Evolutionary conservation across 92 coral and sea anemone species (phyloP), one percentile per base, ranked within the genome.

Genomic region (Isaurus tuberculatus): DNA sequence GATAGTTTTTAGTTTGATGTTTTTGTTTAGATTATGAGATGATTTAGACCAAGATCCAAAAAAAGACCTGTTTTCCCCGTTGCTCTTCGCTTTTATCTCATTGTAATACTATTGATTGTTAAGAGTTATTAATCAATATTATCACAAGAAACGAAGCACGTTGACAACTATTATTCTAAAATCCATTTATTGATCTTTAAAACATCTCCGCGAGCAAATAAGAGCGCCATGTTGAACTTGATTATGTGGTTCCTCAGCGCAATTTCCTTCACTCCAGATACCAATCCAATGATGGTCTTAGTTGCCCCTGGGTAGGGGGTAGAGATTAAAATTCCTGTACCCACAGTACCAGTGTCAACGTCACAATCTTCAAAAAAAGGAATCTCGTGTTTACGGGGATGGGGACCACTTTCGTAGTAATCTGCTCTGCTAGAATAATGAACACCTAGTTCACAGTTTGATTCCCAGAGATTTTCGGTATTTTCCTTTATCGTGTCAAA

Each of bases 351-450:
- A 17, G 82, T 60, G 70, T 25, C 82, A 57, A 64, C 82, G 32
- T 77, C 82, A 34, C 82, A 77, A 55, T 77, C 32, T 16, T 42
- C 22, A 10, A 43, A 77, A 11, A 77, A 64, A 4, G 82, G 70
- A 61, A 77, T 58, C 33, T 77, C 82, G 82, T 77, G 82, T 31
- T 77, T 77, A 22, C 82, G 57, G 16, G 82, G 82, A 2, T 77
- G 70, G 30, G 69, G 69, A 10, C 82, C 82, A 19, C 34, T 42
- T 5, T 77, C 70, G 44, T 77, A 77, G 82, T 51, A 77, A 2
- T 77, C 36, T 9, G 16, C 25, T 1, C 26, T 77, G 51, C 16
- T 23, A 10, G 82, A 77, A 36, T 58, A 20, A 33, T 77, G 82
- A 77, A 16, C 82, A n/a, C 82, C 82, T 6, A 77, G 55, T 36